Conservation (phyloP, 2,113 vertebrate genomes). For the Siniperca knerii region DNA sequence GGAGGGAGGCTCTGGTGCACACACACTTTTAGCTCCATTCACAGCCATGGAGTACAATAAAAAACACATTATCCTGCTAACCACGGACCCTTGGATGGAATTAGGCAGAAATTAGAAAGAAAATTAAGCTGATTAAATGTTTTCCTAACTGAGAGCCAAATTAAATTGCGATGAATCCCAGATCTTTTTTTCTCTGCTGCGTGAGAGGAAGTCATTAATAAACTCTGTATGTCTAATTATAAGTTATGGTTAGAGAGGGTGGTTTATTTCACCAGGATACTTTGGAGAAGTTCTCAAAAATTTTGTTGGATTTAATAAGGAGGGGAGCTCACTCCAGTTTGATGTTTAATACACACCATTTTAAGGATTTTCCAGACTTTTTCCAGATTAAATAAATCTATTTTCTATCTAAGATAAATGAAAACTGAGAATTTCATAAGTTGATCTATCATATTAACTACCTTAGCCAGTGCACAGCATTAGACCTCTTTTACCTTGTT, state of each 20-base stretch:
- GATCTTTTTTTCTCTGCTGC: slow-evolving; percentile 37
- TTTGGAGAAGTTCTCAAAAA: slow-evolving; percentile 29
- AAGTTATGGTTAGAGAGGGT: slow-evolving; percentile 36
- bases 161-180: slow-evolving; percentile 67
- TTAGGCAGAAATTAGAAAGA: slow-evolving; percentile 60
- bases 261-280: slow-evolving; percentile 27
- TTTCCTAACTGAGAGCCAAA: slow-evolving; percentile 53
- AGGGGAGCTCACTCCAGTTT: not conserved
- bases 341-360: not conserved
- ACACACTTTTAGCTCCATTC: slow-evolving; percentile 30
- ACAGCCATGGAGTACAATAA: not conserved
- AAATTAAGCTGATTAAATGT: slow-evolving; percentile 70
- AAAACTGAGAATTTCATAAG: not conserved
- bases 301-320: slow-evolving; percentile 2
- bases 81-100: slow-evolving; percentile 46
- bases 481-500: not conserved
- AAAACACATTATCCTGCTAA: slow-evolving; percentile 38
- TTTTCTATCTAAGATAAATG: not conserved
- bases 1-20: not conserved
- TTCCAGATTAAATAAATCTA: not conserved
- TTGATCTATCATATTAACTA: not conserved
- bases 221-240: slow-evolving; percentile 59
- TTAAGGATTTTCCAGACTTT: not conserved
- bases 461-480: not conserved
- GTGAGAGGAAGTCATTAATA: slow-evolving; percentile 57